These are phyloP conservation scores for Myotis findleyi DNA, from an alignment of 2,797 vertebrate species.

Conservation along the genomic window DNA sequence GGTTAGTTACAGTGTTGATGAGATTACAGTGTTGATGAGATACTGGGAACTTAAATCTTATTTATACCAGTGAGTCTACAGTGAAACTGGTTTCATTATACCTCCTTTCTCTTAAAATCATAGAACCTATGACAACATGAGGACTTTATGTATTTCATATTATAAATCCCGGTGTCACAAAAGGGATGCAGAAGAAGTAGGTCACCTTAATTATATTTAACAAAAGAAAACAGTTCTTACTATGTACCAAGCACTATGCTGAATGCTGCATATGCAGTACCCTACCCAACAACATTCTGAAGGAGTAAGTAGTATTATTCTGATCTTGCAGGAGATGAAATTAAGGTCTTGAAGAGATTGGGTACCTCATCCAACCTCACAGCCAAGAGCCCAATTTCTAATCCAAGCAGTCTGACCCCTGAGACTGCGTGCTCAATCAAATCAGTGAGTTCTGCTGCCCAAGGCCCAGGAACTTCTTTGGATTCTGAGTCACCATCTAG, in stretches of 20 bases:
- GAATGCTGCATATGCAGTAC: rapidly evolving
- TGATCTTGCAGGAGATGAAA: background rate
- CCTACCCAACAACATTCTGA: background rate
- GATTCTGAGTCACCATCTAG: background rate
- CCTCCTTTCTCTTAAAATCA: background rate
- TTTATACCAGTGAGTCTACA: background rate
- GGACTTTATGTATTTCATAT: background rate
- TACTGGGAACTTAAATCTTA: background rate
- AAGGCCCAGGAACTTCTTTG: background rate
- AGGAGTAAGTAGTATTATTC: background rate
- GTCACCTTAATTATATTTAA: background rate
- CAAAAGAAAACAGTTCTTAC: background rate
- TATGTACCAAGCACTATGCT: background rate
- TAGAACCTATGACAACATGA: background rate
- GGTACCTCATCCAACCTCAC: background rate
- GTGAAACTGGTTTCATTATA: background rate
- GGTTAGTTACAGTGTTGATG: background rate
- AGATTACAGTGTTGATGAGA: background rate
- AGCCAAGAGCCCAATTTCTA: background rate
- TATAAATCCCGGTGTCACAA: background rate
- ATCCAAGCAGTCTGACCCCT: background rate
- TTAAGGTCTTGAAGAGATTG: background rate
- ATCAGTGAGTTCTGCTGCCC: background rate
- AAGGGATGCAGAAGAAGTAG: background rate
- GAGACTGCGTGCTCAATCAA: rapidly evolving